Conservation (phyloP, 2,797 vertebrate species). For the Tenualosa thibaudeaui region DNA sequence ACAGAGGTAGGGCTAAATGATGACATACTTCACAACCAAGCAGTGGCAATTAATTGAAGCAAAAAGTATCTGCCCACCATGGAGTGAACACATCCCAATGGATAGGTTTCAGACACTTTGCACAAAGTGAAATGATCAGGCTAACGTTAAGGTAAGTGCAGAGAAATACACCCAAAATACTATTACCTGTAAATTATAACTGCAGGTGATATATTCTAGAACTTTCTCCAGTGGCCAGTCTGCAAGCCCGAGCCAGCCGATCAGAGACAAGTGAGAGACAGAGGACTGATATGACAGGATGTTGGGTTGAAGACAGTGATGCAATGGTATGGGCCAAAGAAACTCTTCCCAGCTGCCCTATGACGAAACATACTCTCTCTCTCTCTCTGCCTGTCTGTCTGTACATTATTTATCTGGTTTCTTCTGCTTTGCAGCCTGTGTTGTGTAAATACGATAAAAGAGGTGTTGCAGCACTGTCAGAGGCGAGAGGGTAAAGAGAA, state of each 20-base stretch:
- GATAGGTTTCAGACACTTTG: too few relatives aligned
- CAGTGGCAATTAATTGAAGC: too few relatives aligned
- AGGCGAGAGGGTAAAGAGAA: background rate
- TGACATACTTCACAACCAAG: too few relatives aligned
- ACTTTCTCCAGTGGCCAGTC: background rate
- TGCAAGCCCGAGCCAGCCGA: background rate
- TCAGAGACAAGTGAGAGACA: background rate
- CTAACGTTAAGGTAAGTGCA: too few relatives aligned
- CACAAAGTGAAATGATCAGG: too few relatives aligned
- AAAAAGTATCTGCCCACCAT: too few relatives aligned
- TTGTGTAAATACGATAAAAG: background rate
- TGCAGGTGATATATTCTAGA: background rate
- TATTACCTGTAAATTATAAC: background rate
- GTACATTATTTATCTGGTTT: background rate
- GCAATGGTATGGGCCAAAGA: background rate
- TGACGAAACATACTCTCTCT: background rate
- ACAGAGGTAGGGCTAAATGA: too few relatives aligned
- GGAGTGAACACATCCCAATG: too few relatives aligned
- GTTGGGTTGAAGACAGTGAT: background rate
- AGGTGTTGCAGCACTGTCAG: background rate
- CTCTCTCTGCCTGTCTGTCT: background rate
- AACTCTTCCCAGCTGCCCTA: background rate
- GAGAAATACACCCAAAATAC: too few relatives aligned
- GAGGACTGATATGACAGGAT: background rate
- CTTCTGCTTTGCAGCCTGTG: background rate